Evolutionary conservation across 2,888 invertebrate genomes (phyloP).

Genomic region (Chaitophorus viminalis): DNA sequence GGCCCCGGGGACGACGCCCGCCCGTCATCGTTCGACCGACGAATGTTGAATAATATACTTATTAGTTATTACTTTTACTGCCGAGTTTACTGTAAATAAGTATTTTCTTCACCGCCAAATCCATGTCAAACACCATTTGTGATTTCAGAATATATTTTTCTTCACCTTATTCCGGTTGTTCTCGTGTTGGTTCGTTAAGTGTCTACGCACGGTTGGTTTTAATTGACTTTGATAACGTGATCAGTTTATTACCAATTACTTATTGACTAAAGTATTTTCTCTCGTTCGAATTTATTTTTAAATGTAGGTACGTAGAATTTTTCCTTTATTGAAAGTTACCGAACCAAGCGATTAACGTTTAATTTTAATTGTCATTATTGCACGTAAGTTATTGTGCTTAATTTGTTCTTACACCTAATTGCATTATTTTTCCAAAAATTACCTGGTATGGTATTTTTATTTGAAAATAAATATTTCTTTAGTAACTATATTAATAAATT

Average conservation of each 20-base stretch:
- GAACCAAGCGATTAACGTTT: neutral
- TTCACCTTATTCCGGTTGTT: neutral
- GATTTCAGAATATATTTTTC: neutral
- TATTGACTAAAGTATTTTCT: neutral
- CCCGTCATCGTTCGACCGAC: neutral
- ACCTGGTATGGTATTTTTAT: neutral
- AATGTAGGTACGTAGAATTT: constrained; percentile 7
- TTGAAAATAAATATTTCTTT: neutral
- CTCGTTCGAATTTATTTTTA: constrained; percentile 8
- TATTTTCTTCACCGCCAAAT: neutral
- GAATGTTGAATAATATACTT: constrained; percentile 1
- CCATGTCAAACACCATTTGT: neutral
- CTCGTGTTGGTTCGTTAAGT: too few relatives aligned
- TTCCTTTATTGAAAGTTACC: neutral
- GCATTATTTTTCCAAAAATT: neutral
- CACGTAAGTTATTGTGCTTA: neutral
- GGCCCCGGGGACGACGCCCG: constrained; percentile 16
- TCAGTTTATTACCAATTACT: constrained; percentile 7
- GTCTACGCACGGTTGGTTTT: neutral
- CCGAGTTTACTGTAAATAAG: neutral
- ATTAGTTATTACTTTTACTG: too few relatives aligned
- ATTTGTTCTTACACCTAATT: neutral
- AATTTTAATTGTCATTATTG: neutral
- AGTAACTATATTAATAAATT: neutral
- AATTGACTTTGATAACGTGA: constrained; percentile 27